phyloP scores from a whole-genome alignment of 1,140 invertebrate species.

The Zaprionus ornatus region DNA sequence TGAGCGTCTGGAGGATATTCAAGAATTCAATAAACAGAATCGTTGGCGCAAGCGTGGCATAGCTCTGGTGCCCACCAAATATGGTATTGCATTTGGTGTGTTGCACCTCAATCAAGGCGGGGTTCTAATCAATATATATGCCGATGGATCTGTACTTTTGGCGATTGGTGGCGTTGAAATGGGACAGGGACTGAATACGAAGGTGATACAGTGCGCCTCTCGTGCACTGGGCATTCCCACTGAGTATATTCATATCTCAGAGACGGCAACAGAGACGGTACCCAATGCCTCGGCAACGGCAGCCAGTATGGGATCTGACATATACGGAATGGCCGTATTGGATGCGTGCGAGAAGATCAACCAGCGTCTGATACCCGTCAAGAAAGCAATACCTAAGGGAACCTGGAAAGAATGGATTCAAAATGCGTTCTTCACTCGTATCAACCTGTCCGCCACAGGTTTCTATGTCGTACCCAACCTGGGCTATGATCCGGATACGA shows the following conservation, averaged over 20 bases:
- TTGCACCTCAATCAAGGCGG: slow-evolving; percentile 94
- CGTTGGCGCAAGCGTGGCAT: slow-evolving; percentile 95
- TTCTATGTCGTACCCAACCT: slow-evolving; percentile 93
- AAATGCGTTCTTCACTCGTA: slow-evolving; percentile 91
- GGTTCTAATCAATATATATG: slow-evolving; percentile 94
- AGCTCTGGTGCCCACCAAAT: slow-evolving; percentile 94
- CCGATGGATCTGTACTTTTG: slow-evolving; percentile 95
- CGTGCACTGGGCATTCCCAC: slow-evolving; percentile 89
- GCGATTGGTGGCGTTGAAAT: slow-evolving; percentile 97
- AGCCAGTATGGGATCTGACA: slow-evolving; percentile 94
- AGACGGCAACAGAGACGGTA: slow-evolving; percentile 96
- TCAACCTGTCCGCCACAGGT: slow-evolving; percentile 93
- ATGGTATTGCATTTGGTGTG: slow-evolving; percentile 93
- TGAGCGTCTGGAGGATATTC: slow-evolving; percentile 86
- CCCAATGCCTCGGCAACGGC: slow-evolving; percentile 97
- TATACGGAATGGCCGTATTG: slow-evolving; percentile 97
- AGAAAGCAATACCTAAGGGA: slow-evolving; percentile 89
- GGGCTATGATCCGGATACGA: slow-evolving; percentile 90
- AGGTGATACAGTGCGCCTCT: slow-evolving; percentile 95
- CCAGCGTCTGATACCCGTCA: slow-evolving; percentile 91
- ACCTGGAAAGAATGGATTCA: slow-evolving; percentile 94
- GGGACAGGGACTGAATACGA: slow-evolving; percentile 97
- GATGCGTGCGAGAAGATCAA: slow-evolving; percentile 92
- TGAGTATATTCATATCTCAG: slow-evolving; percentile 93
- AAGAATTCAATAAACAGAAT: slow-evolving; percentile 91